Percentiles rank a stretch among this genome's conserved stretches.
phyloP scores from a whole-genome alignment of 1,140 invertebrate genomes.

The Cotesia vestalis region DNA sequence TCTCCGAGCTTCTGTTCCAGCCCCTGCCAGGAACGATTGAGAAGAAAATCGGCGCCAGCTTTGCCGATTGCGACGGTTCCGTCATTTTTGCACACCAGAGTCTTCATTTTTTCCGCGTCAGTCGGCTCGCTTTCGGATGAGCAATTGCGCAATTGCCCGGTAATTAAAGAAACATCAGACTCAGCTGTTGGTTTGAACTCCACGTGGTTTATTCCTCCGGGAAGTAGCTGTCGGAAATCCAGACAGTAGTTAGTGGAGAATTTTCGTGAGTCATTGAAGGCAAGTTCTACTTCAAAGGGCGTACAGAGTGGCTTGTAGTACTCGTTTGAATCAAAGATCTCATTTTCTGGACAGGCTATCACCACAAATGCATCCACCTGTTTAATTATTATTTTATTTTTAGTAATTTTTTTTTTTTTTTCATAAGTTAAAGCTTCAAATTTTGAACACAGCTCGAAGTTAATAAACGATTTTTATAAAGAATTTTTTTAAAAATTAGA shows the following conservation, averaged over 20 bases:
- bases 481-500: too few relatives aligned
- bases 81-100: conserved; percentile 53
- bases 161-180: conserved; percentile 76
- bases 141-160: conserved; percentile 69
- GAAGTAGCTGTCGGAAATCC: conserved; percentile 81
- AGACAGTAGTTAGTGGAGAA: conserved; percentile 74
- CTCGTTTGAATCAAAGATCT: conserved; percentile 83
- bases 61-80: conserved; percentile 63
- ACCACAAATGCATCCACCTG: conserved; percentile 90
- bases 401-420: neutral
- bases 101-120: conserved; percentile 49
- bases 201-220: conserved; percentile 70
- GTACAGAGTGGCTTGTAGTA: conserved; percentile 90
- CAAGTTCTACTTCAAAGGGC: conserved; percentile 92
- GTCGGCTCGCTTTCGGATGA: conserved; percentile 37
- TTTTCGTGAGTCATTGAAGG: conserved; percentile 75
- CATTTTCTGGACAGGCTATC: conserved; percentile 89
- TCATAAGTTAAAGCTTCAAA: too few relatives aligned
- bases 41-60: conserved; percentile 69
- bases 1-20: conserved; percentile 77
- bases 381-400: conserved; percentile 25
- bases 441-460: too few relatives aligned
- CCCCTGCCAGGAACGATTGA: conserved; percentile 76
- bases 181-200: conserved; percentile 59
- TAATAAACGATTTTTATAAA: too few relatives aligned